A percentile compares a stretch with the other conserved stretches of the same genome.
These are phyloP conservation scores for Arrhamphus sclerolepis DNA, from an alignment of 2,797 vertebrate species.

Conservation along the genomic window DNA sequence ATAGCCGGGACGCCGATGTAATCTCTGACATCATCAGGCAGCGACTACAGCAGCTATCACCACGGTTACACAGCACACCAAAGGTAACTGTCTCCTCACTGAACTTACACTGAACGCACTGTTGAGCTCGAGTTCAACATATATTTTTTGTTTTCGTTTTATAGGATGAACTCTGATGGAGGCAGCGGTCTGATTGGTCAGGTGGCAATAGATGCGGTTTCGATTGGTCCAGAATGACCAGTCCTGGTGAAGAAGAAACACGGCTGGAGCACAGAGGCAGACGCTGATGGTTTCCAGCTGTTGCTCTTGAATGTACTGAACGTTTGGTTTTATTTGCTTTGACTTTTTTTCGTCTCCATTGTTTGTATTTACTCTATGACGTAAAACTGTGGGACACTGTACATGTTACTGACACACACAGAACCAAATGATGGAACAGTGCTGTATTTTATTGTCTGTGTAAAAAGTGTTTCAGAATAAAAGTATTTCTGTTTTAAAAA, in stretches of 20 bases:
- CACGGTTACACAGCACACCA: slow-evolving; percentile 73
- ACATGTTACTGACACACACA: slow-evolving; percentile 24
- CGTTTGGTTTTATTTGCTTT: slow-evolving; percentile 40
- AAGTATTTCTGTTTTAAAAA: slow-evolving; percentile 39
- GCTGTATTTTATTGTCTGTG: slow-evolving; percentile 45
- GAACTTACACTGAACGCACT: background rate
- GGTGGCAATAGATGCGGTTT: slow-evolving; percentile 10
- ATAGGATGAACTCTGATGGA: slow-evolving; percentile 78
- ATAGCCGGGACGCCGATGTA: slow-evolving; percentile 85
- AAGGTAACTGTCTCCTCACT: slow-evolving; percentile 79
- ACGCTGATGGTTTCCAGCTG: slow-evolving; percentile 25
- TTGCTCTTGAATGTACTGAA: slow-evolving; percentile 40
- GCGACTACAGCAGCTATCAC: slow-evolving; percentile 81
- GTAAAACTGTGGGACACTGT: slow-evolving; percentile 65
- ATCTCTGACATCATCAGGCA: slow-evolving; percentile 84
- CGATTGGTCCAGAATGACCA: slow-evolving; percentile 32
- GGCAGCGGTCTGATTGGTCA: slow-evolving; percentile 21
- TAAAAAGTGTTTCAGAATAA: slow-evolving; percentile 50
- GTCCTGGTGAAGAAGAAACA: slow-evolving; percentile 19
- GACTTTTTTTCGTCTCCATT: slow-evolving; percentile 49
- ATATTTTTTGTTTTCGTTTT: slow-evolving; percentile 20
- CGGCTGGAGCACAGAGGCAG: slow-evolving; percentile 14
- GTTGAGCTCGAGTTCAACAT: background rate
- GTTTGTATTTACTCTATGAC: slow-evolving; percentile 77
- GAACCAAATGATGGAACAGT: slow-evolving; percentile 21